Percentiles rank a stretch among this genome's conserved stretches.
phyloP scores from a whole-genome alignment of 2,113 vertebrate species.

The Melanocharis versteri region DNA sequence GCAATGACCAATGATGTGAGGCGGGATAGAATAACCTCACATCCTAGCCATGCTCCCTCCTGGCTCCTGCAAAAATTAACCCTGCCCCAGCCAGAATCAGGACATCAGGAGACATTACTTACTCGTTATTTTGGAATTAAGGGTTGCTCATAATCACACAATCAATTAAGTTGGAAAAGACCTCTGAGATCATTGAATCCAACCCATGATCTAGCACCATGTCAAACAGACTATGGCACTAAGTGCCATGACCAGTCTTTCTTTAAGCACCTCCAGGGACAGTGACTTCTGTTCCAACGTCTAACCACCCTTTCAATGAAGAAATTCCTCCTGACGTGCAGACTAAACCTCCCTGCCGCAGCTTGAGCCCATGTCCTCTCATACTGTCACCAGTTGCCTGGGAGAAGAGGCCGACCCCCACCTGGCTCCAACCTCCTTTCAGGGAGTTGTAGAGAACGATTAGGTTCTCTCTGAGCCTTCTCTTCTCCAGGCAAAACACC shows the following conservation, averaged over 20 bases:
- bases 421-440: too few relatives aligned
- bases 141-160: neutral
- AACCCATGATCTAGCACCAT: neutral
- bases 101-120: neutral
- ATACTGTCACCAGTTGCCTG: neutral
- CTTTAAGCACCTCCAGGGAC: neutral
- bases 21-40: neutral
- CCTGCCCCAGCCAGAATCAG: neutral
- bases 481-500: neutral
- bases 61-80: neutral
- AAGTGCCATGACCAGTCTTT: neutral
- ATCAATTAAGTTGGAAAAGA: neutral
- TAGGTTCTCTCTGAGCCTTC: neutral
- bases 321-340: neutral
- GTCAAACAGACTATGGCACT: neutral
- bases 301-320: neutral
- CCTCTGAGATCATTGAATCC: neutral
- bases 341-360: neutral
- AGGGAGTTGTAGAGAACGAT: rapidly evolving
- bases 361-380: neutral
- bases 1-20: neutral
- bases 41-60: neutral
- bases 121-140: neutral
- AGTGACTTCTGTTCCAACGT: neutral
- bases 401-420: neutral